These are phyloP conservation scores for Sebastes wilsoni DNA, from an alignment of 2,797 vertebrate genomes.

Conservation along the genomic window DNA sequence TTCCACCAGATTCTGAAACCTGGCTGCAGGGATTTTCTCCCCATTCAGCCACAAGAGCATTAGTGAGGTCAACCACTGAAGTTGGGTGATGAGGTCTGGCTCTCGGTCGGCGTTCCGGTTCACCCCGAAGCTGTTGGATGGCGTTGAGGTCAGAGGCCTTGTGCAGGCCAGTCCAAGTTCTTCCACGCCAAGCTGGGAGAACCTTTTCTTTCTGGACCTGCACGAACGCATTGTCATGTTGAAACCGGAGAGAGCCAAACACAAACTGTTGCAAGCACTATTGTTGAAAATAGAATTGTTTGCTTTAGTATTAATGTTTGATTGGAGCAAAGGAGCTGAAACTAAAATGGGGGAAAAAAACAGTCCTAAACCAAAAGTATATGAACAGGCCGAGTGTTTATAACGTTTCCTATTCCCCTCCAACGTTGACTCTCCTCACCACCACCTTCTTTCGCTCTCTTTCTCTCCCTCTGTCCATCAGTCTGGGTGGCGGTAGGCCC, in stretches of 20 bases:
- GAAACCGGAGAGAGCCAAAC: not conserved
- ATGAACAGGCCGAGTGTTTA: not conserved
- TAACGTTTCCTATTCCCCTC: slow-evolving; percentile 3
- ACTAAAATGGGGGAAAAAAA: not conserved
- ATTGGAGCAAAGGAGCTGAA: not conserved
- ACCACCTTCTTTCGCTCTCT: not conserved
- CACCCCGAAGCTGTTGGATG: not conserved
- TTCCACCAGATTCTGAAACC: slow-evolving; percentile 9
- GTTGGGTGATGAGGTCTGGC: not conserved
- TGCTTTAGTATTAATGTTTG: not conserved
- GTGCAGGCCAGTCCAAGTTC: not conserved
- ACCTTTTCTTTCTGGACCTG: not conserved
- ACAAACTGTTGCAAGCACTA: not conserved
- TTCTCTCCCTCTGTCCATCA: slow-evolving; percentile 43
- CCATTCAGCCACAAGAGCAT: not conserved
- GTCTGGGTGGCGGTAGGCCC: slow-evolving; percentile 88
- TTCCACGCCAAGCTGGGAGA: not conserved
- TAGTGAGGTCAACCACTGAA: too few species aligned
- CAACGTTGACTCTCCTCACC: slow-evolving; percentile 13
- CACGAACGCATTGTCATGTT: not conserved
- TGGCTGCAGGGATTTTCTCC: not conserved
- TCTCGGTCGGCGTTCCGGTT: not conserved
- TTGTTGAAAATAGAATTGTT: not conserved
- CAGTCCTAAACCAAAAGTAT: not conserved
- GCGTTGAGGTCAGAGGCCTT: not conserved